Evolutionary conservation across 2,113 vertebrate species (phyloP), one percentile per base, ranked within the genome.

Genomic region (Cyrtonyx montezumae): DNA sequence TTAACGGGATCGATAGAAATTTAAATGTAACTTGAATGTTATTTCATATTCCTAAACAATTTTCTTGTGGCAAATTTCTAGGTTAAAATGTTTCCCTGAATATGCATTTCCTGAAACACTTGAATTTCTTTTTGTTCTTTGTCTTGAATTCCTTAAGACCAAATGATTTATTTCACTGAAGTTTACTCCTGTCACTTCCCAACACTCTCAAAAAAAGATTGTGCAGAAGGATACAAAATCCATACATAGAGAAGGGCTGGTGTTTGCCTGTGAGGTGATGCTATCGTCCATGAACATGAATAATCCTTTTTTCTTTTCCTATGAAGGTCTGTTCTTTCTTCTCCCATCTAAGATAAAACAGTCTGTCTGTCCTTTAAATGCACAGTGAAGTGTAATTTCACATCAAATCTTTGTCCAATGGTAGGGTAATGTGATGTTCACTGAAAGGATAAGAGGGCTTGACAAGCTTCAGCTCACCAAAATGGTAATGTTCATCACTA

Each of bases 301-400:
- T 75, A 92, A 79, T 84, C 58, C 43, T 77, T 73, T 91, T 92
- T 93, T 75, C 46, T 91, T 91, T 73, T 83, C 23, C 48, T 75
- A 26, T 69, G 84, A 49, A 84, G 63, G 61, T 79, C 89, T 95
- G 93, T 70, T 93, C 67, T 89, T 90, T 83, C 77, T 63, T 83
- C 12, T 14, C 22, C 78, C 74, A 48, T 71, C 83, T 51, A 55
- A 92, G 84, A 89, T 85, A 94, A 93, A 96, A 67, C 80, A 78
- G 74, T 91, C 80, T 69, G 68, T 88, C 62, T 95, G 82, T 95
- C 94, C 94, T 75, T 51, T 73, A 93, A 96, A 95, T 94, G 94
- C 88, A 63, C 77, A 84, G 68, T 70, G 88, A 95, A 93, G 84
- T 94, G 88, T 87, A 96, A 96, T 94, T 96, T 96, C 94, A 91